Conservation (phyloP, 1,140 invertebrate genomes). For the Gryllus bimaculatus region DNA sequence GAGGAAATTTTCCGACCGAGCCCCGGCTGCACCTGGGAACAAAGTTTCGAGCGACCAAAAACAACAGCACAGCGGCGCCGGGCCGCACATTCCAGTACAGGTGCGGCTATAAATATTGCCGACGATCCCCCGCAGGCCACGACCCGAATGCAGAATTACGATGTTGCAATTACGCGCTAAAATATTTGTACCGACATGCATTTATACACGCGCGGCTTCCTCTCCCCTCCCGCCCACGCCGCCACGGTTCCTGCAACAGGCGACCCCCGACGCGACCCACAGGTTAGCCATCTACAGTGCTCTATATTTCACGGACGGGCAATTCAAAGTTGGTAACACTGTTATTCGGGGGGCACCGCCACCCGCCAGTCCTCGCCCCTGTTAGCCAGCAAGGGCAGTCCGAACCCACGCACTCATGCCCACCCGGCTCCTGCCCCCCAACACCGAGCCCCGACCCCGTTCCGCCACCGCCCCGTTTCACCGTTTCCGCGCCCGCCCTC, state of each 20-base stretch:
- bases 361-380: neutral
- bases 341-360: neutral
- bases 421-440: neutral
- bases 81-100: too few species aligned
- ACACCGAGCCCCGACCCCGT: neutral
- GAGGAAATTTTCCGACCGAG: too few species aligned
- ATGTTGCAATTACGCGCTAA: neutral
- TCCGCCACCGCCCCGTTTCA: neutral
- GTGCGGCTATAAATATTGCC: too few species aligned
- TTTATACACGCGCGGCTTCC: neutral
- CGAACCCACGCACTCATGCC: neutral
- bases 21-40: too few species aligned
- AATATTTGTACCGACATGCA: neutral
- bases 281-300: neutral
- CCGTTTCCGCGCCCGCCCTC: neutral
- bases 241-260: neutral
- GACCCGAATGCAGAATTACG: neutral
- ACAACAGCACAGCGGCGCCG: too few species aligned
- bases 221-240: neutral
- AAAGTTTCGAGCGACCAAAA: too few species aligned
- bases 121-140: too few species aligned
- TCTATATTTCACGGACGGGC: neutral
- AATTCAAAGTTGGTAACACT: neutral
- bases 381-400: neutral
- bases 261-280: neutral